A percentile compares a stretch with the other conserved stretches of the same genome.
phyloP scores from a whole-genome alignment of 2,113 vertebrate genomes.

The Brienomyrus longianalis region DNA sequence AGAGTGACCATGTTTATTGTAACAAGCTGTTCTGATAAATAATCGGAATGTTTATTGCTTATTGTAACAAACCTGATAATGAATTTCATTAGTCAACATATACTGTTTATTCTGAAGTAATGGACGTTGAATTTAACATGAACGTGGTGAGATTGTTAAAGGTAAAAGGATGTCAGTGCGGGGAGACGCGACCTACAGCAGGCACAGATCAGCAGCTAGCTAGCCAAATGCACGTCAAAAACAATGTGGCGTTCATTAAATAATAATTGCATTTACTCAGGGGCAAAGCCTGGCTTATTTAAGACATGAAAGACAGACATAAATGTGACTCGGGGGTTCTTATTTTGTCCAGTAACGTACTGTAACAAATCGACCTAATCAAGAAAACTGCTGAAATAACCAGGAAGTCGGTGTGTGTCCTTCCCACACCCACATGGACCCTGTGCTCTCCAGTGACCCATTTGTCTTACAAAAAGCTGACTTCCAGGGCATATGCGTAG shows the following conservation, averaged over 20 bases:
- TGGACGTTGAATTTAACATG: background rate
- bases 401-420: background rate
- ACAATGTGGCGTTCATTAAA: background rate
- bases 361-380: background rate
- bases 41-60: background rate
- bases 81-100: background rate
- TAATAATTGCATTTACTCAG: background rate
- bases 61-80: background rate
- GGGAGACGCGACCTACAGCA: background rate
- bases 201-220: background rate
- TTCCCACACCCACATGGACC: background rate
- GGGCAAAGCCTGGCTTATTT: constrained; percentile 1
- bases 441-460: background rate
- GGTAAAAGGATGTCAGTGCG: background rate
- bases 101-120: background rate
- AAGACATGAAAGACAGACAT: background rate
- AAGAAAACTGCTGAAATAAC: background rate
- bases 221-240: background rate
- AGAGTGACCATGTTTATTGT: background rate
- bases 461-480: background rate
- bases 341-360: background rate
- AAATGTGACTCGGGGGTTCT: background rate
- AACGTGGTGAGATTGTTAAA: background rate
- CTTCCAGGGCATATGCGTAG: background rate
- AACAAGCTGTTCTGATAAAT: background rate